Evolutionary conservation across 1,140 invertebrate species (phyloP), one percentile per base, ranked within the genome.

Genomic region (Colletes latitarsis): DNA sequence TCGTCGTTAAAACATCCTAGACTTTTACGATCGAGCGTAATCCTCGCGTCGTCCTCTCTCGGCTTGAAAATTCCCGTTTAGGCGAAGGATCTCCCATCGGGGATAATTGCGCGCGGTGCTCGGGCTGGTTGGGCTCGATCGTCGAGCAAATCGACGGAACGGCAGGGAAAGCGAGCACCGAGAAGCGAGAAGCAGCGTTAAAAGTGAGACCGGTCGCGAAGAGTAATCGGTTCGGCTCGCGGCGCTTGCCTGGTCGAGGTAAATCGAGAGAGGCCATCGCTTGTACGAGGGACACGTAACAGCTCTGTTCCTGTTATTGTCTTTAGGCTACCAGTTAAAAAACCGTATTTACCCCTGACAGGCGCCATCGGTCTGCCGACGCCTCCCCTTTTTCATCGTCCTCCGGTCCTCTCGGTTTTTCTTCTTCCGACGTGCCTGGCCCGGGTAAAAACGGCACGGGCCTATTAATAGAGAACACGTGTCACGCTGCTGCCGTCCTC

Each of bases 381-480:
- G 64, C 41, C 69, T 74, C 70, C 55, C 66, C 68, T 81, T 73
- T 79, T 69, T 74, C 76, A 66, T 75, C 60, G 21, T 63, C 55
- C 64, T 58, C 57, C 57, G 60, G 14, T 3, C 58, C 70, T 5
- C 8, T 12, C 57, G 10, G 17, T 60, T 62, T 57, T 67, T 49
- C 57, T 58, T 53, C 53, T 21, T 53, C 15, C 74, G 58, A 62
- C 60, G 70, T 39, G 60, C n/a, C 55, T 55, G 63, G 17, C 53
- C 41, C 30, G 62, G 70, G 79, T 82, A 90, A 90, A 90, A 90
- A 89, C 86, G 55, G 66, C 69, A 41, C 67, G n/a, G 53, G 63
- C 64, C 89, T 90, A 90, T 89, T 89, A 90, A 89, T 90, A 90
- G 89, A 76, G 82, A 87, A 89, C 89, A 90, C 82, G 81, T 90